Evolutionary conservation across 2,113 vertebrate genomes (phyloP).

Genomic region (Scortum barcoo): DNA sequence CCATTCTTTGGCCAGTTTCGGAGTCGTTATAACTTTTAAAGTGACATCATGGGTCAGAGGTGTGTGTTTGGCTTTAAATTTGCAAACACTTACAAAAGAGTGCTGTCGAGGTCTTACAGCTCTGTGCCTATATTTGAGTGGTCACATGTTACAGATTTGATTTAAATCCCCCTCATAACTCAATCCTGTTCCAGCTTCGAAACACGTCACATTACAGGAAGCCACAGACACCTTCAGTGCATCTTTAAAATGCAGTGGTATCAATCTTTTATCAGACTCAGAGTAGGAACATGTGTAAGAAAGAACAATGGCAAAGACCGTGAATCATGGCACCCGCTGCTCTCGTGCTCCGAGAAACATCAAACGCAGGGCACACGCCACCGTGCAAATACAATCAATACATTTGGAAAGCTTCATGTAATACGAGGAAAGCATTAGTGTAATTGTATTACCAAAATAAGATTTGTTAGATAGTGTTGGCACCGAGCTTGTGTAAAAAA

Average conservation of each 20-base stretch:
- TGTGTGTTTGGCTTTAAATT: no score
- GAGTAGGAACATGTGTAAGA: conserved; percentile 14
- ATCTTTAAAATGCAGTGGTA: not conserved
- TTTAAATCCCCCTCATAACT: not conserved
- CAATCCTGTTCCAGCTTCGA: not conserved
- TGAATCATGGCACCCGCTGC: conserved; percentile 35
- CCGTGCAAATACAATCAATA: conserved; percentile 60
- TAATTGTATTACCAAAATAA: conserved; percentile 56
- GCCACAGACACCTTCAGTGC: not conserved
- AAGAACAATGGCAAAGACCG: conserved; percentile 46
- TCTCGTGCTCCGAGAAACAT: conserved; percentile 51
- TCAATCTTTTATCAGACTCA: not conserved
- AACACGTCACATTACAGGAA: not conserved
- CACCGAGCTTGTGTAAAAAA: conserved; percentile 27
- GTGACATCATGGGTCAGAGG: no score
- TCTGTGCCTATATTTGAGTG: not conserved
- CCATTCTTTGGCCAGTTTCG: not conserved
- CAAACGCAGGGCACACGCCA: conserved; percentile 39
- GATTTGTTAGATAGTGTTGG: conserved; percentile 29
- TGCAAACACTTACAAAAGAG: no score
- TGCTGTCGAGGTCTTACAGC: no score
- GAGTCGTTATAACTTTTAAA: not conserved
- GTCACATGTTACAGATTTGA: not conserved
- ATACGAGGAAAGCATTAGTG: conserved; percentile 46
- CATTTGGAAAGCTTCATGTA: conserved; percentile 36